Conservation (phyloP, 2,113 vertebrate species). For the Brachyhypopomus occidentalis region DNA sequence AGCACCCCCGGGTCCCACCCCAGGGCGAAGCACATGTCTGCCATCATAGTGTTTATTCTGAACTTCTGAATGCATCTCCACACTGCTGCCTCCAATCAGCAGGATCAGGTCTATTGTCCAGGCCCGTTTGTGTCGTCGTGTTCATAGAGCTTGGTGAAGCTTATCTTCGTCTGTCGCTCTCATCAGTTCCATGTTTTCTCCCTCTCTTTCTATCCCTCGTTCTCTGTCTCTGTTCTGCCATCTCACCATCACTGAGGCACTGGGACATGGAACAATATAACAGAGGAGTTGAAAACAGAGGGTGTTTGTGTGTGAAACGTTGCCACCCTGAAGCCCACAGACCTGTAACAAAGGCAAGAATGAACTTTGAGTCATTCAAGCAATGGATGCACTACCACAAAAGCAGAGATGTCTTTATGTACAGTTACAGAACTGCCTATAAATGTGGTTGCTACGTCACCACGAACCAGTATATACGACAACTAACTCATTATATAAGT, state of each 20-base stretch:
- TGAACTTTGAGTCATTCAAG: constrained; percentile 6
- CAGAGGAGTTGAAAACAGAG: constrained; percentile 4
- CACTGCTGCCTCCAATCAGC: too few relatives aligned
- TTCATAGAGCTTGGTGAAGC: background rate
- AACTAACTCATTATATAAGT: background rate
- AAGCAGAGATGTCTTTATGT: background rate
- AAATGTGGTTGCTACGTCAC: constrained; percentile 12
- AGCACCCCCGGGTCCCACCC: background rate
- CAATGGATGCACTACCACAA: background rate
- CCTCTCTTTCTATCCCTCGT: constrained; percentile 11
- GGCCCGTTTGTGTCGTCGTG: background rate
- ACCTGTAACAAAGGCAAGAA: background rate
- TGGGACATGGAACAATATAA: constrained; percentile 8
- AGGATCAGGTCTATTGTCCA: background rate
- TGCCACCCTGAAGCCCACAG: constrained; percentile 8
- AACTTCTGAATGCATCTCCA: background rate
- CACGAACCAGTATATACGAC: background rate
- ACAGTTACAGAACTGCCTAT: background rate
- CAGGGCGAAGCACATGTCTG: background rate
- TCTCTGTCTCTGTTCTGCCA: constrained; percentile 5
- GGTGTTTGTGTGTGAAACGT: constrained; percentile 13
- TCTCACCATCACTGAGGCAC: constrained; percentile 24
- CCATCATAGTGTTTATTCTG: background rate
- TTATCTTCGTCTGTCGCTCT: constrained; percentile 1
- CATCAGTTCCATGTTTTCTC: background rate